phyloP scores from a whole-genome alignment of 1,140 invertebrate genomes.

The Littorina saxatilis region DNA sequence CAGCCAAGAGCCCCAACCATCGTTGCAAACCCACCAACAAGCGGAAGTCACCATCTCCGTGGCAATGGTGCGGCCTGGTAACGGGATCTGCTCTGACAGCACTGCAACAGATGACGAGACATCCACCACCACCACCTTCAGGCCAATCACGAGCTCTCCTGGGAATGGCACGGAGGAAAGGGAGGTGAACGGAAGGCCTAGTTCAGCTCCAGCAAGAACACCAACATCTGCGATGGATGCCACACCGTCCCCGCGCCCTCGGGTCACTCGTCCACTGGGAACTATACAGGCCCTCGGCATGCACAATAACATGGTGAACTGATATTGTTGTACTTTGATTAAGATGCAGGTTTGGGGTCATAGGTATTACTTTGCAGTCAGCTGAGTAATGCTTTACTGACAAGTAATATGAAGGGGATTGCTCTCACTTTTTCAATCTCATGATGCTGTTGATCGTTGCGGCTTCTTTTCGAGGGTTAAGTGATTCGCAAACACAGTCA shows the following conservation, averaged over 20 bases:
- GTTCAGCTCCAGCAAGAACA: slow-evolving; percentile 19
- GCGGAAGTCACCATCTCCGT: neutral
- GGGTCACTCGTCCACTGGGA: neutral
- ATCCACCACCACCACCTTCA: neutral
- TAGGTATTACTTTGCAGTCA: no score
- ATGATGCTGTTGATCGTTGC: no score
- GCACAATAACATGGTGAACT: no score
- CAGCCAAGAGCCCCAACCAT: neutral
- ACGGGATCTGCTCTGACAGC: neutral
- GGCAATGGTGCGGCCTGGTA: slow-evolving; percentile 13
- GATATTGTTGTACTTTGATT: no score
- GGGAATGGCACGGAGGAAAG: neutral
- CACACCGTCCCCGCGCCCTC: neutral
- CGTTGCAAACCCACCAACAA: neutral
- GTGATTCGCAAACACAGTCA: no score
- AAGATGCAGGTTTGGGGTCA: no score
- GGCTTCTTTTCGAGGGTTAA: no score
- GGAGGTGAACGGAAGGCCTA: slow-evolving; percentile 21
- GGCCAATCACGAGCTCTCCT: neutral
- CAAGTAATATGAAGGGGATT: no score
- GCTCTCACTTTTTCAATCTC: no score
- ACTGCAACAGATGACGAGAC: neutral
- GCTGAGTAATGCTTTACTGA: no score
- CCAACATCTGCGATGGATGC: slow-evolving; percentile 19
- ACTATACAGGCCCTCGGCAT: neutral